Base-by-base conservation (phyloP, 2,113 vertebrate species). In the Carlito syrichta region DNA sequence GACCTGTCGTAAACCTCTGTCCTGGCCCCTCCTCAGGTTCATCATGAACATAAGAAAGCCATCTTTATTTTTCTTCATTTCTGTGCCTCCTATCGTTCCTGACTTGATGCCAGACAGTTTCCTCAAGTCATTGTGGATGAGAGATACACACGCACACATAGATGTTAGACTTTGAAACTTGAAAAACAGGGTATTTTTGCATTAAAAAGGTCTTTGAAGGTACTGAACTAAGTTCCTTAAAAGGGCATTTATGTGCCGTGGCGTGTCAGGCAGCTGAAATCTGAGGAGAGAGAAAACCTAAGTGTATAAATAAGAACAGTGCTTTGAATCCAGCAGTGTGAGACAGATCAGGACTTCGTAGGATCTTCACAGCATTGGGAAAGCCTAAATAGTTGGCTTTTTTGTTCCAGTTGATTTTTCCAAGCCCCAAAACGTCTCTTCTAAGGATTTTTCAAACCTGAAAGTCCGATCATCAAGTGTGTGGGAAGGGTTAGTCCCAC, bases 371-470 rank as follows among this genome's bases (percentile, higher is more conserved):
- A 85, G 78, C 74, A 89, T 78, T 89, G 85, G 30, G 45, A 73
- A 97, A 86, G 68, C 77, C 71, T 11, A 87, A 63, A 60, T 71
- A 40, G 30, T 62, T 89, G 54, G 71, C 60, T 66, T 95, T 89
- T 77, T 63, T 82, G 62, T 94, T 76, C 16, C 30, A 66, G 35
- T 93, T 95, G 84, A 76, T 79, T 93, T 95, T 92, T 89, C 74
- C 11, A 93, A 62, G 45, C 5, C 16, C 89, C 35, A 66, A 86
- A 83, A 83, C 86, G 19, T 50, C 11, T 89, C 82, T 86, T 27
- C 69, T 82, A 91, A 88, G 82, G 32, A 91, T 60, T 95, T 89
- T 79, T 35, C 19, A 62, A 95, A 92, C 52, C 60, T 10, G 14
- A 38, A 83, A 88, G 20, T 62, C 62, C 22, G 86, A 4, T 95